Conservation (phyloP, 2,888 invertebrate genomes). For the Pomacea canaliculata region DNA sequence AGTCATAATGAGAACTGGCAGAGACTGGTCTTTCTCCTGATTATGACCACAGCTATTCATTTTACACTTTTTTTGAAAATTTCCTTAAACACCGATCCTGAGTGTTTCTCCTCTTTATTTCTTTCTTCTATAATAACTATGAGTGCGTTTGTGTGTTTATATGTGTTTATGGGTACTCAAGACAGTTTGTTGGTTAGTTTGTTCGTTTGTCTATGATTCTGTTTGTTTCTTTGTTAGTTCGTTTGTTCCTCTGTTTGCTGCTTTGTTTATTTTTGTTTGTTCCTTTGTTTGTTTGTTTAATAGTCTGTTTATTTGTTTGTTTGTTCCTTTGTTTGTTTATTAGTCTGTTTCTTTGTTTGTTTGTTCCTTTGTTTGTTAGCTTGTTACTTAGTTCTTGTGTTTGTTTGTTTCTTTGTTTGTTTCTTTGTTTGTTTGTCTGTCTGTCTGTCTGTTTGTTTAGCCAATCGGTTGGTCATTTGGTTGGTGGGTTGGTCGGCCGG, state of each 20-base stretch:
- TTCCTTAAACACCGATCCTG: too few relatives aligned
- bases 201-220: neutral
- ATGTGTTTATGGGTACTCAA: neutral
- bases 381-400: neutral
- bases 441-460: neutral
- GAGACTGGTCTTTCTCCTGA: too few relatives aligned
- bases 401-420: conserved; percentile 3
- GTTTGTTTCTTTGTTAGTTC: neutral
- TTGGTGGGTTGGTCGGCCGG: neutral
- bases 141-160: neutral
- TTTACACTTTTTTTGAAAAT: too few relatives aligned
- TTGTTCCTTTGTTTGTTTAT: too few relatives aligned
- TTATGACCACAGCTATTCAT: too few relatives aligned
- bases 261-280: too few relatives aligned
- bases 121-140: too few relatives aligned
- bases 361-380: too few relatives aligned
- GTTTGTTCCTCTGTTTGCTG: neutral
- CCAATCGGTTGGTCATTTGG: too few relatives aligned
- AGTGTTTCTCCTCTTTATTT: neutral
- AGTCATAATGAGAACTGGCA: neutral
- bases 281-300: too few relatives aligned
- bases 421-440: neutral
- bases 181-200: too few relatives aligned
- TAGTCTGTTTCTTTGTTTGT: neutral
- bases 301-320: too few relatives aligned